Conservation (phyloP, 2,797 vertebrate species). For the Sorex maritimensis region DNA sequence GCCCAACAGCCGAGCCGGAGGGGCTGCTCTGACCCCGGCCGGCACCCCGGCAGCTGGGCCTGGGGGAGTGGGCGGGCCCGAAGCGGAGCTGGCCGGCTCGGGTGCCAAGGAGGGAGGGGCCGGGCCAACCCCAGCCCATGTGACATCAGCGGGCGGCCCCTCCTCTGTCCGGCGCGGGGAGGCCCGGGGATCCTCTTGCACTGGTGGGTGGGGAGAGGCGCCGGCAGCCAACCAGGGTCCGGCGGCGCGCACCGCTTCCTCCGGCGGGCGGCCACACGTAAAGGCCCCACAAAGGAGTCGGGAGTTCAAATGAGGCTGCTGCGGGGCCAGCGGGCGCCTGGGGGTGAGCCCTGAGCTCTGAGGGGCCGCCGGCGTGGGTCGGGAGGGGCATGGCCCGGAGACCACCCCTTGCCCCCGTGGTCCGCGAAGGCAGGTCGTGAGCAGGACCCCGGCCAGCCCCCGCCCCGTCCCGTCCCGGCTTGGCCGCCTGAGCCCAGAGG, state of each 20-base stretch:
- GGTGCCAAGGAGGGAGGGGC: slow-evolving; percentile 85
- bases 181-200: slow-evolving; percentile 87
- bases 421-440: slow-evolving; percentile 51
- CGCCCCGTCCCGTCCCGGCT: background rate
- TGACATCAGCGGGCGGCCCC: slow-evolving; percentile 89
- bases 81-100: slow-evolving; percentile 69
- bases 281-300: slow-evolving; percentile 90
- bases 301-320: slow-evolving; percentile 90
- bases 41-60: slow-evolving; percentile 49
- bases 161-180: slow-evolving; percentile 88
- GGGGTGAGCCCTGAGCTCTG: slow-evolving; percentile 67
- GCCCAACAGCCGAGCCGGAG: slow-evolving; percentile 55
- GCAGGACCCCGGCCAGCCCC: slow-evolving; percentile 44
- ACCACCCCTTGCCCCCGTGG: background rate
- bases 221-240: slow-evolving; percentile 88
- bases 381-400: slow-evolving; percentile 41
- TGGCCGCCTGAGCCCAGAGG: too few relatives aligned
- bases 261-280: slow-evolving; percentile 81
- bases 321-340: background rate
- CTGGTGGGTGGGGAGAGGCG: slow-evolving; percentile 88
- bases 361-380: slow-evolving; percentile 26
- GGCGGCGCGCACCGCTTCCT: slow-evolving; percentile 83
- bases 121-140: slow-evolving; percentile 82
- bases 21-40: slow-evolving; percentile 25
- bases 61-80: slow-evolving; percentile 46